Percentiles rank a stretch among this genome's conserved stretches.
Evolutionary conservation across 1,140 invertebrate species (phyloP).

Genomic region (Samia ricini): DNA sequence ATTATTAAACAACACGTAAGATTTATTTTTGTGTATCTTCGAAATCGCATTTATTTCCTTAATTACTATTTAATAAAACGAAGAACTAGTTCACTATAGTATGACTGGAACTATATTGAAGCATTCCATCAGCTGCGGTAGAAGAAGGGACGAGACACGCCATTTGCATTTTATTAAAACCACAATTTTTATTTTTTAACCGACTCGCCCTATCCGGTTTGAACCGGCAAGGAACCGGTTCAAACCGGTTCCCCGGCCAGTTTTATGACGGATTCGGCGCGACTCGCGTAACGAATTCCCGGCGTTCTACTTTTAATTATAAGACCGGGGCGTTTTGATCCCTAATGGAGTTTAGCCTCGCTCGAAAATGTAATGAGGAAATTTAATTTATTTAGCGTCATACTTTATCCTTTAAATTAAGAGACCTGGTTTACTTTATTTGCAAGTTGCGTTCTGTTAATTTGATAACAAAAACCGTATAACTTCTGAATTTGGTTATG

Average conservation of each 20-base stretch:
- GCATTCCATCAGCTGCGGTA: constrained; percentile 20
- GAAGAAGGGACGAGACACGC: constrained; percentile 11
- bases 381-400: background rate
- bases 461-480: too few species aligned
- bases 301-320: constrained; percentile 19
- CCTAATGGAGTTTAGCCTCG: background rate
- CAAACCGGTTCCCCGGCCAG: background rate
- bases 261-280: constrained; percentile 12
- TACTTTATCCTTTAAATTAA: background rate
- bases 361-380: background rate
- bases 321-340: constrained; percentile 13
- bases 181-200: constrained; percentile 30
- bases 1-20: too few species aligned
- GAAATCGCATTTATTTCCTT: too few species aligned
- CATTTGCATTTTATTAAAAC: constrained; percentile 53
- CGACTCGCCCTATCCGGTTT: constrained; percentile 9
- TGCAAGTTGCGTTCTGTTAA: background rate
- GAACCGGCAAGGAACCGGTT: background rate
- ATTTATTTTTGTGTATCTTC: too few species aligned
- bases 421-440: background rate
- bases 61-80: too few species aligned
- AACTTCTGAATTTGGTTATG: too few species aligned
- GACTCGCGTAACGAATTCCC: constrained; percentile 20
- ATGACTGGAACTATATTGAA: background rate
- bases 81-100: background rate